Percentiles rank a stretch among this genome's conserved stretches.
phyloP scores from a whole-genome alignment of 2,797 vertebrate genomes.

The Neosalanx taihuensis region DNA sequence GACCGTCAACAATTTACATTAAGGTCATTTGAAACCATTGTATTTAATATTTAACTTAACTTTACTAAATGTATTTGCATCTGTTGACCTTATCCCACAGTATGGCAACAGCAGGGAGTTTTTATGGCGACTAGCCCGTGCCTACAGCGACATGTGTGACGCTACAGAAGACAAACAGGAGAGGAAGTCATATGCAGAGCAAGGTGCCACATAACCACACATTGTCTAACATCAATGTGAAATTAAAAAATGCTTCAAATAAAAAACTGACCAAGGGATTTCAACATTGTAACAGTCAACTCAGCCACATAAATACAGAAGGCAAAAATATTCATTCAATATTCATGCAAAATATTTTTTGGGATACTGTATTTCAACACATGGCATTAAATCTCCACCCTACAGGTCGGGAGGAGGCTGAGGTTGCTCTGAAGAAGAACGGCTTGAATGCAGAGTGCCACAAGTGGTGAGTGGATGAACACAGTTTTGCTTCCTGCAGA shows the following conservation, averaged over 20 bases:
- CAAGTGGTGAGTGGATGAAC: constrained; percentile 79
- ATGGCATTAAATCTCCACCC: constrained; percentile 1
- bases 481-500: background rate
- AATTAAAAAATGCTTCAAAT: background rate
- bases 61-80: background rate
- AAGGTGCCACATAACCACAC: constrained; percentile 54
- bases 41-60: too few relatives aligned
- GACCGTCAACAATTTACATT: too few relatives aligned
- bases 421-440: constrained; percentile 77
- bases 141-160: constrained; percentile 84
- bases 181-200: constrained; percentile 75
- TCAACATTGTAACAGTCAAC: too few relatives aligned
- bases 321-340: too few relatives aligned
- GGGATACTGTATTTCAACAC: too few relatives aligned
- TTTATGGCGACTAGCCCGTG: constrained; percentile 89
- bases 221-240: constrained; percentile 2
- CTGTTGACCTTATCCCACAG: constrained; percentile 59
- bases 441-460: constrained; percentile 81
- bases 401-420: constrained; percentile 82
- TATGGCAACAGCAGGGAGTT: constrained; percentile 80
- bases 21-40: too few relatives aligned
- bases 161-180: constrained; percentile 70
- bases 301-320: too few relatives aligned
- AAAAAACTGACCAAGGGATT: too few relatives aligned
- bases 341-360: too few relatives aligned